phyloP scores from a whole-genome alignment of 2,797 vertebrate species.

The Lindbergichthys nudifrons region DNA sequence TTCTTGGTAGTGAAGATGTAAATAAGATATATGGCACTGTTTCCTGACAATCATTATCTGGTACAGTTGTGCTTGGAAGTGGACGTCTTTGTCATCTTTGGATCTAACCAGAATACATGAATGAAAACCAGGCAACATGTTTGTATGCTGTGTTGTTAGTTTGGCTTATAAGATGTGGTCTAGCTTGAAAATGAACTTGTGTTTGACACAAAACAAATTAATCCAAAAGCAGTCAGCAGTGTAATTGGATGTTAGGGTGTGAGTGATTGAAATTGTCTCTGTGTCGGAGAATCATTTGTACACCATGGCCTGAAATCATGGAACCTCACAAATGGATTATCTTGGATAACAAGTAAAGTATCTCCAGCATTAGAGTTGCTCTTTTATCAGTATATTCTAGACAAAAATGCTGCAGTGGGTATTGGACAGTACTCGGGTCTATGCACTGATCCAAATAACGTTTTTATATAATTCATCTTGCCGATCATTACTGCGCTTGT shows the following conservation, averaged over 20 bases:
- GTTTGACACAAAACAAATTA: constrained; percentile 33
- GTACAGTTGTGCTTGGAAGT: constrained; percentile 14
- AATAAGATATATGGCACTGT: constrained; percentile 27
- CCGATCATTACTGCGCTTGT: too few species aligned
- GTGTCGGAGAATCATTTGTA: constrained; percentile 8
- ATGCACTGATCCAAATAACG: neutral
- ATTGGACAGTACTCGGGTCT: neutral
- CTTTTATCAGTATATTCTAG: neutral
- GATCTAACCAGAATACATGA: constrained; percentile 2
- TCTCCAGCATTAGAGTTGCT: too few species aligned
- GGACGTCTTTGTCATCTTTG: constrained; percentile 12
- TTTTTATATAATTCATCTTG: neutral
- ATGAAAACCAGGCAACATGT: constrained; percentile 10
- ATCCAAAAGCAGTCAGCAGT: constrained; percentile 45
- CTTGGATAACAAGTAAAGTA: neutral
- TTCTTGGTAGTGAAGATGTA: constrained; percentile 24
- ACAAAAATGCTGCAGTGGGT: neutral
- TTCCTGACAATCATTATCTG: constrained; percentile 1
- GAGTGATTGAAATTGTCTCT: constrained; percentile 49
- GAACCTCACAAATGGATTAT: constrained; percentile 17
- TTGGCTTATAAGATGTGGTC: constrained; percentile 6
- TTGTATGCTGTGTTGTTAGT: neutral
- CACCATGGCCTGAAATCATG: constrained; percentile 3
- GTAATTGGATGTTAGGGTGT: constrained; percentile 44
- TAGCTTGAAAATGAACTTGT: constrained; percentile 15